Percentiles rank a stretch among this genome's conserved stretches.
Conservation (phyloP, 1,140 invertebrate species). For the Lucilia cuprina region DNA sequence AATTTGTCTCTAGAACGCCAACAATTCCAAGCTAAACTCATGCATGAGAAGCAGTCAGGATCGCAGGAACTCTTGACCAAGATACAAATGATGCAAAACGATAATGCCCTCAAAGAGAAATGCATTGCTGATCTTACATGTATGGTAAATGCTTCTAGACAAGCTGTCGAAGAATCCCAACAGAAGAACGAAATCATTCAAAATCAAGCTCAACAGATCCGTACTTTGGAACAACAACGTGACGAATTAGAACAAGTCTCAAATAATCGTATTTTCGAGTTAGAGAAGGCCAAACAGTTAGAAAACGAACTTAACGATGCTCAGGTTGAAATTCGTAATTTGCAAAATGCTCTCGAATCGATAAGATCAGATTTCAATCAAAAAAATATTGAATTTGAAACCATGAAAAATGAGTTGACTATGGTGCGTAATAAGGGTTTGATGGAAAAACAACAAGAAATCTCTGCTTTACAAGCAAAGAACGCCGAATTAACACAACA, state of each 20-base stretch:
- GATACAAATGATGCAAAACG: constrained; percentile 56
- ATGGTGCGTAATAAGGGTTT: constrained; percentile 39
- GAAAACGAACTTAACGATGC: constrained; percentile 52
- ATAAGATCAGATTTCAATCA: constrained; percentile 46
- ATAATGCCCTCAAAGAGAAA: constrained; percentile 55
- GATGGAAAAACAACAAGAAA: constrained; percentile 36
- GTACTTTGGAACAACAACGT: constrained; percentile 52
- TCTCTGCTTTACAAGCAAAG: constrained; percentile 21
- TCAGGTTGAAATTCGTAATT: constrained; percentile 53
- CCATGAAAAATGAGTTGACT: constrained; percentile 41
- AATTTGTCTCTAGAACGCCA: constrained; percentile 57
- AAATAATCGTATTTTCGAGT: constrained; percentile 56
- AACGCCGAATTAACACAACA: constrained; percentile 37
- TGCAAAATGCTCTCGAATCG: constrained; percentile 53
- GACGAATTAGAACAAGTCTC: constrained; percentile 55
- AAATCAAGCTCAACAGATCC: constrained; percentile 47
- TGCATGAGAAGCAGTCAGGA: constrained; percentile 54
- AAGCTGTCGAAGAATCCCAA: constrained; percentile 48
- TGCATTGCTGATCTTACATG: constrained; percentile 52
- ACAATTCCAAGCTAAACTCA: constrained; percentile 54
- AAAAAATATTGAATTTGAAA: constrained; percentile 41
- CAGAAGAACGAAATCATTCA: constrained; percentile 54
- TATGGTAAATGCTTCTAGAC: constrained; percentile 47
- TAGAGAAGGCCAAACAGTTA: constrained; percentile 54
- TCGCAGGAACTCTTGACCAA: constrained; percentile 54